phyloP scores from a whole-genome alignment of 2,888 invertebrate species.

The Linnaemya tessellans region DNA sequence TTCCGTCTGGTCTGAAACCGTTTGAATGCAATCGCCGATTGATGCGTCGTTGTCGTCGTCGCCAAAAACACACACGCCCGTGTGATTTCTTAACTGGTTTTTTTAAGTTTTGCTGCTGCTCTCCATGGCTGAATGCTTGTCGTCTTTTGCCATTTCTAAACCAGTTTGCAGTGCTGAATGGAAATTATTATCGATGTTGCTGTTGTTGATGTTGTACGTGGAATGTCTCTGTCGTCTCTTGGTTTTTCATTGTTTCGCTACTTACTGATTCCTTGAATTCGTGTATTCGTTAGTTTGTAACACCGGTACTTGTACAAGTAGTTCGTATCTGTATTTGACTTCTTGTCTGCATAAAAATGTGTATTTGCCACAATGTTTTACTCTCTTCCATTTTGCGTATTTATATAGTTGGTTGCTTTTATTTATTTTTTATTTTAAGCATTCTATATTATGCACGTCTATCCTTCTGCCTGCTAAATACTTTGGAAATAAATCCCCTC shows the following conservation, averaged over 20 bases:
- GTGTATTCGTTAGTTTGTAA: conserved; percentile 40
- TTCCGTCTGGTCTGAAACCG: conserved; percentile 72
- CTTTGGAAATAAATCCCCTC: conserved; percentile 23
- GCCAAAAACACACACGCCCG: conserved; percentile 75
- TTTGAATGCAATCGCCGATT: conserved; percentile 73
- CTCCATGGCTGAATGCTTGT: conserved; percentile 73
- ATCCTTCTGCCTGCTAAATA: conserved; percentile 29
- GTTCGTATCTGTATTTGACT: conserved; percentile 45
- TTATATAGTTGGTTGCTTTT: conserved; percentile 22
- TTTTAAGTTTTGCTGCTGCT: conserved; percentile 70
- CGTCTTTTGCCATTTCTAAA: conserved; percentile 75
- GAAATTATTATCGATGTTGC: conserved; percentile 65
- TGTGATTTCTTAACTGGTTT: conserved; percentile 75
- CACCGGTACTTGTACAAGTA: conserved; percentile 43
- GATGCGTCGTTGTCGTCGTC: conserved; percentile 73
- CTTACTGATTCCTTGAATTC: conserved; percentile 26
- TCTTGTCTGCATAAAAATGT: conserved; percentile 55
- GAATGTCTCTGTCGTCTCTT: conserved; percentile 53
- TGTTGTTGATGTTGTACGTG: conserved; percentile 55
- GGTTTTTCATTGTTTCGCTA: conserved; percentile 47
- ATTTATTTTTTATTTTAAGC: conserved; percentile 24
- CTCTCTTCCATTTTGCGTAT: conserved; percentile 11
- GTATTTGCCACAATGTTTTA: conserved; percentile 44
- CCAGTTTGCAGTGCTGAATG: conserved; percentile 77
- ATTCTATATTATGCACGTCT: conserved; percentile 23